A percentile compares a stretch with the other conserved stretches of the same genome.
These are phyloP conservation scores for Synchiropus splendidus DNA, from an alignment of 2,113 vertebrate genomes.

Conservation along the genomic window DNA sequence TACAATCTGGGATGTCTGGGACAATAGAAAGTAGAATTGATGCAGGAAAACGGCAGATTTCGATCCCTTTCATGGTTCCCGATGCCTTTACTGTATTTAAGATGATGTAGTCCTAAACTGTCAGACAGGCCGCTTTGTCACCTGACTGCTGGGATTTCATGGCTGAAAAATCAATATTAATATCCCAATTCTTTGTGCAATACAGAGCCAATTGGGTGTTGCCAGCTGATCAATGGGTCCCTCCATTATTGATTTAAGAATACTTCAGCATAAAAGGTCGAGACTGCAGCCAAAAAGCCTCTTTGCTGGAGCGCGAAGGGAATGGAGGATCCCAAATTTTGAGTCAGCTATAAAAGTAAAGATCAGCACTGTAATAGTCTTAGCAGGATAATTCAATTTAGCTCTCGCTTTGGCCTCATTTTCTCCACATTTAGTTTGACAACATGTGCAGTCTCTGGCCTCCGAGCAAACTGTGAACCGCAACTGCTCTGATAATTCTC, in stretches of 20 bases:
- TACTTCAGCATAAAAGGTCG: conserved; percentile 47
- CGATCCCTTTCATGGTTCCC: too few species aligned
- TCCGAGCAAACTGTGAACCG: neutral
- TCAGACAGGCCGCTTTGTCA: conserved; percentile 18
- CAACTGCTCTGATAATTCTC: too few species aligned
- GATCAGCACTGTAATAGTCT: conserved; percentile 35
- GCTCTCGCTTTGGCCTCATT: conserved; percentile 28
- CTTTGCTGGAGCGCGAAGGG: conserved; percentile 18
- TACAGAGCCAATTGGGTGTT: conserved; percentile 40
- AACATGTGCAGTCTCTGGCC: conserved; percentile 2
- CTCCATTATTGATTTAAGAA: conserved; percentile 54
- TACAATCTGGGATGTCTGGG: too few species aligned
- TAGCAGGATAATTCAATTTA: conserved; percentile 40
- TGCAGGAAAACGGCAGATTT: too few species aligned
- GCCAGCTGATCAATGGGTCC: conserved; percentile 42
- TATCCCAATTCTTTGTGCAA: conserved; percentile 35
- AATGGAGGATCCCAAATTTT: conserved; percentile 9
- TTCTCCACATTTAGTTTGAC: conserved; percentile 27
- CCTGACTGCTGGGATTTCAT: conserved; percentile 29
- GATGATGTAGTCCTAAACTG: too few species aligned
- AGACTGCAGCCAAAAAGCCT: conserved; percentile 41
- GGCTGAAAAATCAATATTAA: conserved; percentile 50
- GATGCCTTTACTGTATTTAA: too few species aligned
- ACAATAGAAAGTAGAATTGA: too few species aligned
- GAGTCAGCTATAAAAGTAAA: conserved; percentile 29